Evolutionary conservation across 2,888 invertebrate genomes (phyloP), one percentile per base, ranked within the genome.

Genomic region (Pardosa pseudoannulata): DNA sequence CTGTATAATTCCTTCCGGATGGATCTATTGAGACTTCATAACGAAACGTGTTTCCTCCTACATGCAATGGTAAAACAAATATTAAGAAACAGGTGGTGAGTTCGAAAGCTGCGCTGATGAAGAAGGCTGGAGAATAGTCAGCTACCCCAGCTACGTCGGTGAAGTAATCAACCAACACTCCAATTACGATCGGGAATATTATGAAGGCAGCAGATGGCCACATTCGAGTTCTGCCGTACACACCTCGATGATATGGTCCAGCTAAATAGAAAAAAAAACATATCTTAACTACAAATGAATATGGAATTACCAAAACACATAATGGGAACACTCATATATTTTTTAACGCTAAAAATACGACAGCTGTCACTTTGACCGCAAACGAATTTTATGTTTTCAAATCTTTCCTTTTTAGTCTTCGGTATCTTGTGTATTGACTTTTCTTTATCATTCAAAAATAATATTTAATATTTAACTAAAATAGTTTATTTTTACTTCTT

Each of bases 91-190:
- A 88, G 0, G 89, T 78, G 0, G 89, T 74, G 5, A 89, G 36
- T 27, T 89, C 82, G 7, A 89, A 79, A 27, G 88, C 88, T 46
- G 89, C 89, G 64, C 90, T 90, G 7, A 89, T 67, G 29, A 89
- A 87, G 19, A 89, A 88, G 1, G 89, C 76, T 19, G 90, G 90
- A 28, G 89, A 81, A 41, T 89, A 90, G 70, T 89, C 89, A 1
- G 88, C 73, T 3, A 70, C 32, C 23, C 76, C 82, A 16, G 78
- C 46, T 11, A 86, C 31, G 3, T 62, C 46, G 3, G 79, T 76
- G 50, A 88, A 89, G 23, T 88, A 87, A 65, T 90, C 90, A 0
- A 89, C 79, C n/a, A 90, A 67, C n/a, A 87, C 13, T 0, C 90
- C 90, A 11, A 80, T 74, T 9, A 89, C 31, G 0, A 83, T 72